Conservation (phyloP, 2,888 invertebrate species). For the Pseudeuparius sepicola region DNA sequence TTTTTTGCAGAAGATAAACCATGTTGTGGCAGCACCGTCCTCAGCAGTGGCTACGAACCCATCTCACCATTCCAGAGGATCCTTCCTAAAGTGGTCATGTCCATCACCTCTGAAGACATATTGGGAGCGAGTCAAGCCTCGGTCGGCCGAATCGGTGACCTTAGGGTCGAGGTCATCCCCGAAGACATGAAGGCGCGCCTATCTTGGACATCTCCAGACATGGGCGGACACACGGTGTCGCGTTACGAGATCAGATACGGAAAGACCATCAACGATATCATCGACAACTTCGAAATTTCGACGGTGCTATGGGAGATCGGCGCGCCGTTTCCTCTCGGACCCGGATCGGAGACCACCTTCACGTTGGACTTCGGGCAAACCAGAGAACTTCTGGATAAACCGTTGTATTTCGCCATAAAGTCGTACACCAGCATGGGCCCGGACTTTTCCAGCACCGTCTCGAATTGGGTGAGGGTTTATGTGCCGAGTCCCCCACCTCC, state of each 20-base stretch:
- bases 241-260: constrained; percentile 46
- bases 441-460: constrained; percentile 38
- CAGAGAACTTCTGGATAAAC: constrained; percentile 40
- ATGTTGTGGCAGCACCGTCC: constrained; percentile 46
- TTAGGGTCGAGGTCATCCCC: constrained; percentile 40
- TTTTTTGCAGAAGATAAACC: constrained; percentile 37
- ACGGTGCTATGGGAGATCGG: constrained; percentile 40
- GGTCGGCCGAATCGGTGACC: constrained; percentile 46
- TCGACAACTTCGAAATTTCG: constrained; percentile 41
- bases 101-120: constrained; percentile 38
- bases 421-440: constrained; percentile 39
- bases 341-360: constrained; percentile 45
- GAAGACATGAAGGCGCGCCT: constrained; percentile 43
- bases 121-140: constrained; percentile 31
- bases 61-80: constrained; percentile 44
- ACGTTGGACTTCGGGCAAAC: constrained; percentile 41
- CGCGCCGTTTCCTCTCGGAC: constrained; percentile 39
- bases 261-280: constrained; percentile 37
- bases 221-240: constrained; percentile 42
- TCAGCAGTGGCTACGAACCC: constrained; percentile 40
- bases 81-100: constrained; percentile 41
- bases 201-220: constrained; percentile 51
- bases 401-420: constrained; percentile 45
- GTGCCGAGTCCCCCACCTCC: constrained; percentile 44
- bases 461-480: constrained; percentile 45